phyloP scores from a whole-genome alignment of 1,140 invertebrate genomes.

The Teleogryllus occipitalis region DNA sequence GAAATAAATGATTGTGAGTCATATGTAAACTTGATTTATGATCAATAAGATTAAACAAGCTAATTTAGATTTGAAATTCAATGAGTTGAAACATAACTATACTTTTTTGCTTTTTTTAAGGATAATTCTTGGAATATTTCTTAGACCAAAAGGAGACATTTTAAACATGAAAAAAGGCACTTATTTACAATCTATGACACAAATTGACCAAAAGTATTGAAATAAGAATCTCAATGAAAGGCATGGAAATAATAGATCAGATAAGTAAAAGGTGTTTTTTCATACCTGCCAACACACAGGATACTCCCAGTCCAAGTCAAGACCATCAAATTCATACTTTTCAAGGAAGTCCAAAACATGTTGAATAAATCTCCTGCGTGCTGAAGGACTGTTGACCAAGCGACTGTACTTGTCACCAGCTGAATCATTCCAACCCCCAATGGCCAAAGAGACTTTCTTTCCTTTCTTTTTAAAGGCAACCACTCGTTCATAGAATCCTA shows the following conservation, averaged over 20 bases:
- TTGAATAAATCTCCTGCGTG: constrained; percentile 60
- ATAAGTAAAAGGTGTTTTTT: constrained; percentile 1
- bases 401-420: constrained; percentile 76
- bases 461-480: constrained; percentile 68
- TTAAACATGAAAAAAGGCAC: too few species aligned
- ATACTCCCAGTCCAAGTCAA: constrained; percentile 88
- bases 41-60: too few species aligned
- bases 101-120: too few species aligned
- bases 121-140: too few species aligned
- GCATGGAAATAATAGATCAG: background rate
- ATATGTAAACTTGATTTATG: too few species aligned
- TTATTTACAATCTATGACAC: background rate
- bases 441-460: constrained; percentile 69
- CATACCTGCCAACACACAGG: constrained; percentile 82
- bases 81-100: too few species aligned
- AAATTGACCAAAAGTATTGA: background rate
- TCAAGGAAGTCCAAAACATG: constrained; percentile 68
- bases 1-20: too few species aligned
- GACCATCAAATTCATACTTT: constrained; percentile 76
- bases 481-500: constrained; percentile 76
- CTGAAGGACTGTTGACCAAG: constrained; percentile 63
- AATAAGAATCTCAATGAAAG: too few species aligned
- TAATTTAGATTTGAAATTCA: too few species aligned
- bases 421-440: constrained; percentile 88
- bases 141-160: too few species aligned